These are phyloP conservation scores for Enteromius thamalakanensis DNA, from an alignment of 2,797 vertebrate species.

Conservation along the genomic window DNA sequence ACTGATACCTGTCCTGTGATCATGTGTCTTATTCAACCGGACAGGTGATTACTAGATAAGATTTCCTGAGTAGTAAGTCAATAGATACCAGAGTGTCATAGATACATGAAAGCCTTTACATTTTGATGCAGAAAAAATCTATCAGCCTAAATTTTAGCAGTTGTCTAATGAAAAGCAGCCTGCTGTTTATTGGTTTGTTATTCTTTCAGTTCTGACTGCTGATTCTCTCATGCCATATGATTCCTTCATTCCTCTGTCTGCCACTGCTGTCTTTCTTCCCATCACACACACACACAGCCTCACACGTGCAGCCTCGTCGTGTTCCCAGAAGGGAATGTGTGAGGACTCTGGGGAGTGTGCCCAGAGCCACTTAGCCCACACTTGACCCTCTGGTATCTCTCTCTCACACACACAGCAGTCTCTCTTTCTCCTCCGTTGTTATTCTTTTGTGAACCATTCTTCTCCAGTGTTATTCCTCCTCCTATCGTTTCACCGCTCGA, in stretches of 20 bases:
- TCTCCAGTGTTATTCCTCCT: slow-evolving; percentile 2
- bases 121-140: neutral
- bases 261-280: slow-evolving; percentile 5
- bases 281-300: neutral
- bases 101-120: too few relatives aligned
- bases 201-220: slow-evolving; percentile 1
- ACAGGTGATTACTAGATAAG: neutral
- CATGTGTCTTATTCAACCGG: too few relatives aligned
- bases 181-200: neutral
- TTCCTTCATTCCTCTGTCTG: slow-evolving; percentile 16
- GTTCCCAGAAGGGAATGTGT: slow-evolving; percentile 44
- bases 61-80: neutral
- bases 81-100: neutral
- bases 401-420: slow-evolving; percentile 6
- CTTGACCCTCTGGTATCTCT: slow-evolving; percentile 65
- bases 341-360: slow-evolving; percentile 41
- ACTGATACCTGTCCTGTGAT: neutral
- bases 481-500: neutral
- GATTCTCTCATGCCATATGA: neutral
- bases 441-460: slow-evolving; percentile 37
- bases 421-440: slow-evolving; percentile 15
- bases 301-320: slow-evolving; percentile 11
- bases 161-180: neutral
- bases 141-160: neutral
- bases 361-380: slow-evolving; percentile 44